Conservation (phyloP, 2,888 invertebrate genomes). For the Eupeodes latifasciatus region DNA sequence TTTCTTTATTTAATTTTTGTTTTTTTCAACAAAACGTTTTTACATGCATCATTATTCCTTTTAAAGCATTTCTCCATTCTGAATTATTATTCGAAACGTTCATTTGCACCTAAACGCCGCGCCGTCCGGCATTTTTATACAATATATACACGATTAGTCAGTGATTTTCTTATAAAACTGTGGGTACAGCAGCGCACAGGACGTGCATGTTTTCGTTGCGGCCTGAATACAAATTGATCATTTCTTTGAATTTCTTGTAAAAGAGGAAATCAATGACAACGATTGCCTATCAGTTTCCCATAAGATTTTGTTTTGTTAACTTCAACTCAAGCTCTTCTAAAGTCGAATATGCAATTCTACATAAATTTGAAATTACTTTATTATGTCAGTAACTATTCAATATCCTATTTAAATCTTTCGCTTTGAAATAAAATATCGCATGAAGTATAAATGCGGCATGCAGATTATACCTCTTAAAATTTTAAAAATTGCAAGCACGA, state of each 20-base stretch:
- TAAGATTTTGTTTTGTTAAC: background rate
- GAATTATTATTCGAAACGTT: conserved; percentile 68
- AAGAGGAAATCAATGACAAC: conserved; percentile 77
- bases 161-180: conserved; percentile 69
- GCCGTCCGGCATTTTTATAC: conserved; percentile 61
- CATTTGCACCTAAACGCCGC: conserved; percentile 66
- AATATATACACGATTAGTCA: conserved; percentile 60
- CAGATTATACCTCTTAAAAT: background rate
- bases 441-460: conserved; percentile 23
- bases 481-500: conserved; percentile 36
- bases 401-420: conserved; percentile 37
- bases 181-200: conserved; percentile 46
- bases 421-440: conserved; percentile 14
- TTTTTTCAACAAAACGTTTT: conserved; percentile 1
- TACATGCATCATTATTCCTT: conserved; percentile 40
- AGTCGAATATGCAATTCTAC: conserved; percentile 35
- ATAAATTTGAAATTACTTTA: conserved; percentile 47
- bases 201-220: conserved; percentile 55
- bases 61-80: conserved; percentile 38
- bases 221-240: conserved; percentile 63
- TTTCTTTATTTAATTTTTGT: conserved; percentile 21
- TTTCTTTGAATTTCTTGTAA: conserved; percentile 54
- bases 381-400: conserved; percentile 48
- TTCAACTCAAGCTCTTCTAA: conserved; percentile 27
- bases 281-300: conserved; percentile 75